Conservation (phyloP, 2,888 invertebrate genomes). For the Halictus quadricinctus region DNA sequence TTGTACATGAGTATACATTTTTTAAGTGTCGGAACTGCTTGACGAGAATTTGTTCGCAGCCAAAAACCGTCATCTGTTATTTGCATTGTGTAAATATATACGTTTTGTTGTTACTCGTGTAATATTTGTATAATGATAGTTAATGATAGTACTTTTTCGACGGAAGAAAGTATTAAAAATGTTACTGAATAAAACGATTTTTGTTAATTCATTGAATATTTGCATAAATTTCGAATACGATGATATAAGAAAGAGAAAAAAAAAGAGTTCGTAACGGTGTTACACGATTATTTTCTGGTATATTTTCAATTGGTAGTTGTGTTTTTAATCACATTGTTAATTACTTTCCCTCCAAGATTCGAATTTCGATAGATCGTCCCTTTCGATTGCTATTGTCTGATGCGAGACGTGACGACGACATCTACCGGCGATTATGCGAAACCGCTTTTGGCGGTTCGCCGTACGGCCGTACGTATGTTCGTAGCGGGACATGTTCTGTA, state of each 20-base stretch:
- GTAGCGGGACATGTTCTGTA: background rate
- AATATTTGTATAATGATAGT: conserved; percentile 50
- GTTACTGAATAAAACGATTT: conserved; percentile 30
- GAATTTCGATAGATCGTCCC: background rate
- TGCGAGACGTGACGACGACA: background rate
- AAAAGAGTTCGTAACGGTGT: background rate
- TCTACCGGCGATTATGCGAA: background rate
- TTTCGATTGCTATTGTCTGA: background rate
- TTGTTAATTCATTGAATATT: conserved; percentile 16
- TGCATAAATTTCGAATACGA: background rate
- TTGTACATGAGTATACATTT: conserved; percentile 29
- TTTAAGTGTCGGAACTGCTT: conserved; percentile 8
- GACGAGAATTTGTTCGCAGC: conserved; percentile 20
- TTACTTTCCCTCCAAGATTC: background rate
- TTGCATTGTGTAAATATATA: conserved; percentile 48
- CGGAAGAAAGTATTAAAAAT: conserved; percentile 30
- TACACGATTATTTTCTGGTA: background rate
- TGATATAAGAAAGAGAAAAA: background rate
- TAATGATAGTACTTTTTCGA: conserved; percentile 27
- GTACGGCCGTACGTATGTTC: background rate
- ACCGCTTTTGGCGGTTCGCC: background rate
- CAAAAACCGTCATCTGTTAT: conserved; percentile 43
- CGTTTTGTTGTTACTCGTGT: conserved; percentile 45
- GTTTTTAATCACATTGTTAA: no score
- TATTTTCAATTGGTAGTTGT: background rate